phyloP scores from a whole-genome alignment of 1,140 invertebrate species.

The Zaprionus tsacasi region DNA sequence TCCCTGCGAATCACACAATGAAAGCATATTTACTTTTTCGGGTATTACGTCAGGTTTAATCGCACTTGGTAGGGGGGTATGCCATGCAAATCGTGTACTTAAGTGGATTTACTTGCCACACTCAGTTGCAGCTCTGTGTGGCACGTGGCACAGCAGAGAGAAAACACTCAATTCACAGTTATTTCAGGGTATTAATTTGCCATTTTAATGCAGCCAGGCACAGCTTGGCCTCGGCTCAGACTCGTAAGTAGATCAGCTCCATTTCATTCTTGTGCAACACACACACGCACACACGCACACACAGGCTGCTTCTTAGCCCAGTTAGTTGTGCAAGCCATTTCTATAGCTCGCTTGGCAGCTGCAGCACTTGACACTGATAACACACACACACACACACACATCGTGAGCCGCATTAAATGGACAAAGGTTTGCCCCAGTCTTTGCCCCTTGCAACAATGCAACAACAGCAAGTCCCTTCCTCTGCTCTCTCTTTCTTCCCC shows the following conservation, averaged over 20 bases:
- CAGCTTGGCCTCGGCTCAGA: conserved; percentile 1
- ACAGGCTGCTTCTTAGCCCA: conserved; percentile 51
- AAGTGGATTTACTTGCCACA: neutral
- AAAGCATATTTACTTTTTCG: neutral
- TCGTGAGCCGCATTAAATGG: conserved; percentile 74
- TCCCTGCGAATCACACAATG: neutral
- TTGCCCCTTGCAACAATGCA: conserved; percentile 57
- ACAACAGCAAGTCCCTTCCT: conserved; percentile 14
- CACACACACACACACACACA: conserved; percentile 60
- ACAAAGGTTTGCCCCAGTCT: conserved; percentile 56
- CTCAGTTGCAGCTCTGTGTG: neutral
- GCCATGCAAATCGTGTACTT: neutral
- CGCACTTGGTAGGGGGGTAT: no score
- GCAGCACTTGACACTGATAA: conserved; percentile 81
- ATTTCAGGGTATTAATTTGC: conserved; percentile 11
- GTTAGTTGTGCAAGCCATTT: conserved; percentile 47
- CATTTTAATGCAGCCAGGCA: neutral
- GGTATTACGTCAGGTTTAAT: neutral
- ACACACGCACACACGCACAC: neutral
- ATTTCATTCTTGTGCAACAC: conserved; percentile 21
- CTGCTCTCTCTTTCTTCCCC: neutral
- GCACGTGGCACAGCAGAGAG: no score
- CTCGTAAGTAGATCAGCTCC: conserved; percentile 31
- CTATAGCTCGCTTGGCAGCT: conserved; percentile 68
- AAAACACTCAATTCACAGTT: neutral